These are phyloP conservation scores for Plecturocebus donacophilus DNA, from an alignment of 2,113 vertebrate species.

Conservation along the genomic window DNA sequence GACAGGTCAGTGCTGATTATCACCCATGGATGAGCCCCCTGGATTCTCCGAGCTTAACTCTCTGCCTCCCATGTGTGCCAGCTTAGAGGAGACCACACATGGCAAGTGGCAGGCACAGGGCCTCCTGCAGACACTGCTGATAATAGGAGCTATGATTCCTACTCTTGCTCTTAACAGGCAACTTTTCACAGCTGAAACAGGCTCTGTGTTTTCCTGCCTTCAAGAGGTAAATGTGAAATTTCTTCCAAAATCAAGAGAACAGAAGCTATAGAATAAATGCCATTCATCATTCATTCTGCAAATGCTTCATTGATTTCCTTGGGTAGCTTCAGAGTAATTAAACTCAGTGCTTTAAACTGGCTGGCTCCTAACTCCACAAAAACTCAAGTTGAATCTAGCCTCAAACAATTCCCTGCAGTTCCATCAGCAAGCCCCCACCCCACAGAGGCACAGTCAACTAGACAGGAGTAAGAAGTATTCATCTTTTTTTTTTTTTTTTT, in stretches of 20 bases:
- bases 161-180: background rate
- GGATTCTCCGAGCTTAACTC: background rate
- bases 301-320: background rate
- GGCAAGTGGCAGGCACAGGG: rapidly evolving
- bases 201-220: background rate
- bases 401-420: background rate
- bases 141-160: background rate
- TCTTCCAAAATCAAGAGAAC: background rate
- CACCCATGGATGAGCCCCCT: rapidly evolving
- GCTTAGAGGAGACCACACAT: background rate
- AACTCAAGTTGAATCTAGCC: background rate
- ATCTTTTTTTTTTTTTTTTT: too few species aligned
- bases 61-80: rapidly evolving
- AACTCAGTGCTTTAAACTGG: rapidly evolving
- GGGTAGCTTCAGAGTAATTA: background rate
- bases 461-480: too few species aligned
- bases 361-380: background rate
- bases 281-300: background rate
- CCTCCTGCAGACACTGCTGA: rapidly evolving
- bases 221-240: background rate
- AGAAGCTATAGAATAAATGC: background rate
- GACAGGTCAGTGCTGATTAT: too few species aligned
- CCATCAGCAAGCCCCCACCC: background rate
- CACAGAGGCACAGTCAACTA: background rate
- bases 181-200: background rate